Evolutionary conservation across 2,797 vertebrate species (phyloP).

Genomic region (Miichthys miiuy): DNA sequence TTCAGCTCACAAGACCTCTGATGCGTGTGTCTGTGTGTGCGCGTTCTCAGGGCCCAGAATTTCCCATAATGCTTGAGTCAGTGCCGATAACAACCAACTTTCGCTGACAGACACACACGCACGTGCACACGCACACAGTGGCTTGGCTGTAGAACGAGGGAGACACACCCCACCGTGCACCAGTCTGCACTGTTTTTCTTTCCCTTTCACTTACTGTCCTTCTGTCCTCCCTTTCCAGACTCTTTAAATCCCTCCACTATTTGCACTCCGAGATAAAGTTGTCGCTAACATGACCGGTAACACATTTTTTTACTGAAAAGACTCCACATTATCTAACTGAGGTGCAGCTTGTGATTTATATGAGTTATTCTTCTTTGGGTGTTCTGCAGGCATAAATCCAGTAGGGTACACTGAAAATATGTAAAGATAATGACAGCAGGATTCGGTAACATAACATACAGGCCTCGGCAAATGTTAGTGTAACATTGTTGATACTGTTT

Average conservation of each 20-base stretch:
- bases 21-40: not conserved
- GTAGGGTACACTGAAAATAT: slow-evolving; percentile 19
- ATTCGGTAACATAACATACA: not conserved
- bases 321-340: not conserved
- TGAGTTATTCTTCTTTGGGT: not conserved
- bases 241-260: slow-evolving; percentile 13
- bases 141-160: slow-evolving; percentile 30
- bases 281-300: not conserved
- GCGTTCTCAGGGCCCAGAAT: slow-evolving; percentile 10
- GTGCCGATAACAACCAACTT: slow-evolving; percentile 47
- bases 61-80: slow-evolving; percentile 53
- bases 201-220: slow-evolving; percentile 13
- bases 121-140: slow-evolving; percentile 17
- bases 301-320: not conserved
- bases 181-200: slow-evolving; percentile 27
- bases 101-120: slow-evolving; percentile 9
- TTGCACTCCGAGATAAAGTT: slow-evolving; percentile 14
- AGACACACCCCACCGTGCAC: slow-evolving; percentile 47
- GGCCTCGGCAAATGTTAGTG: slow-evolving; percentile 16
- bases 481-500: slow-evolving; percentile 18
- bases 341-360: slow-evolving; percentile 3
- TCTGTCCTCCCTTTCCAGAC: not conserved
- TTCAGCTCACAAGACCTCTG: slow-evolving; percentile 22
- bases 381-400: slow-evolving; percentile 11
- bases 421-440: slow-evolving; percentile 31